Percentiles rank a stretch among this genome's conserved stretches.
Conservation (phyloP, 2,888 invertebrate genomes). For the Muscina levida region DNA sequence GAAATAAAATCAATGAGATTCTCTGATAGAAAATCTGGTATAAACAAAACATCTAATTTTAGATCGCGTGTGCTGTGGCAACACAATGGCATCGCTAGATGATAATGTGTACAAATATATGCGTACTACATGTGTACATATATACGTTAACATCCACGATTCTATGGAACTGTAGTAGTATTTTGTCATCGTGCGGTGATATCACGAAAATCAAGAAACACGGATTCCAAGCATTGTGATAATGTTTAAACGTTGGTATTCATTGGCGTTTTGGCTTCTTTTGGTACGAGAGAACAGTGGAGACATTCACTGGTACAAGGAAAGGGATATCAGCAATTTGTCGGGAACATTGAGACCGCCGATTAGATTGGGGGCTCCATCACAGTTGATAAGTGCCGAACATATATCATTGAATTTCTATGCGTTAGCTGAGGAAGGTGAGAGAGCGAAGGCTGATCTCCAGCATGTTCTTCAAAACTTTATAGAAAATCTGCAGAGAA, state of each 20-base stretch:
- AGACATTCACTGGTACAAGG: neutral
- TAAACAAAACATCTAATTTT: conserved; percentile 21
- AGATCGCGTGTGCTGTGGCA: neutral
- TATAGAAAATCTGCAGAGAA: conserved; percentile 72
- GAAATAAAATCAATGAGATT: conserved; percentile 1
- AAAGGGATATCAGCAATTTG: neutral
- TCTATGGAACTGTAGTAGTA: neutral
- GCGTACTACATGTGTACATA: neutral
- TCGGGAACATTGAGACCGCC: conserved; percentile 36
- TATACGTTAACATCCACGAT: neutral
- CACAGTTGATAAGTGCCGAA: conserved; percentile 67
- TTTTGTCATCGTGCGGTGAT: neutral
- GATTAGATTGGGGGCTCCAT: conserved; percentile 48
- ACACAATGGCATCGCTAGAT: neutral
- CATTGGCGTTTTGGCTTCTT: neutral
- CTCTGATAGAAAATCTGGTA: neutral
- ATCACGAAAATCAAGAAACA: too few relatives aligned
- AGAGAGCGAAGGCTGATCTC: conserved; percentile 69
- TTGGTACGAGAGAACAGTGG: neutral
- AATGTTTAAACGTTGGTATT: neutral
- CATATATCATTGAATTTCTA: conserved; percentile 73
- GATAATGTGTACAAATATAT: too few relatives aligned
- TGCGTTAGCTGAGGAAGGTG: conserved; percentile 68
- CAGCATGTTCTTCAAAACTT: conserved; percentile 72
- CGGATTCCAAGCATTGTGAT: too few relatives aligned